Evolutionary conservation across 2,797 vertebrate species (phyloP).

Genomic region (Orientallactaga sibirica): DNA sequence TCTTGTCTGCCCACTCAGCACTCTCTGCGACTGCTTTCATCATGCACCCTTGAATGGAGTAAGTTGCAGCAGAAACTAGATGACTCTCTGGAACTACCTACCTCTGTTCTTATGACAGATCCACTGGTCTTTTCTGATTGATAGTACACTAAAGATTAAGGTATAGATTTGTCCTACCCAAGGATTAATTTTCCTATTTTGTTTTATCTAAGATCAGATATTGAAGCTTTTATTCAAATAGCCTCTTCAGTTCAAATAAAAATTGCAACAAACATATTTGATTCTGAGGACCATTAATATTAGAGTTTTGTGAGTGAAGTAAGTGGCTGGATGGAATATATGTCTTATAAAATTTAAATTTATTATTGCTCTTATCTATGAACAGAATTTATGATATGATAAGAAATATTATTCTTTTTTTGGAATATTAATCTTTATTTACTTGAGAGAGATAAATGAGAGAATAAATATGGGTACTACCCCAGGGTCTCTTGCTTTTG

Average conservation of each 20-base stretch:
- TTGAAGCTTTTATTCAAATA: not conserved
- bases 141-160: not conserved
- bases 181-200: not conserved
- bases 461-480: not conserved
- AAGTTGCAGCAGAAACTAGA: not conserved
- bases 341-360: not conserved
- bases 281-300: not conserved
- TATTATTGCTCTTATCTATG: not conserved
- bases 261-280: not conserved
- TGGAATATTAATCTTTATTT: not conserved
- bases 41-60: not conserved
- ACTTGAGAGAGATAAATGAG: not conserved
- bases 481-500: too few relatives aligned
- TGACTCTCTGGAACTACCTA: not conserved
- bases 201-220: not conserved
- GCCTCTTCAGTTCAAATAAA: not conserved
- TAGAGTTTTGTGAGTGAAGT: not conserved
- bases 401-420: constrained; percentile 11
- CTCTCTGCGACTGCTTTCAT: not conserved
- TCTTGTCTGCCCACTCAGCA: not conserved
- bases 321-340: not conserved
- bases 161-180: not conserved
- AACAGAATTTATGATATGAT: constrained; percentile 8
- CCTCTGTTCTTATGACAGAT: not conserved
- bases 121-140: not conserved